Evolutionary conservation across 2,888 invertebrate species (phyloP).

Genomic region (Lasioglossum leucozonium): DNA sequence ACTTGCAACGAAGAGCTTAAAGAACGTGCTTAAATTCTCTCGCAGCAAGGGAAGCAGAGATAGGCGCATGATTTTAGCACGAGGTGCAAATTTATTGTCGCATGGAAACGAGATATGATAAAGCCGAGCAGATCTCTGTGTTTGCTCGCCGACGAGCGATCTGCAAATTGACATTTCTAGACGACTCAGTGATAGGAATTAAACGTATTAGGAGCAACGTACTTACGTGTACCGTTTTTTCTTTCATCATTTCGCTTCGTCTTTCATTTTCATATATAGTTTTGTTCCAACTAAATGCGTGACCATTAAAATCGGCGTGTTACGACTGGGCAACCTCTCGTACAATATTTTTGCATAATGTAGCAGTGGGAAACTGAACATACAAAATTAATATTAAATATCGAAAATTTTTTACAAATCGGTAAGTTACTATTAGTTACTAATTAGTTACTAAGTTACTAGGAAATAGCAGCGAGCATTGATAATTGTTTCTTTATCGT

Average conservation of each 20-base stretch:
- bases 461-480: background rate
- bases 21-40: constrained; percentile 40
- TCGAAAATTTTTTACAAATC: no score
- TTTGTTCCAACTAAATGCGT: no score
- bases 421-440: no score
- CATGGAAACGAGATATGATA: constrained; percentile 68
- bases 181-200: constrained; percentile 63
- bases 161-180: constrained; percentile 73
- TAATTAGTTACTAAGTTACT: no score
- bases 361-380: no score
- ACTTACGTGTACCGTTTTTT: background rate
- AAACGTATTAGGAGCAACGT: constrained; percentile 51
- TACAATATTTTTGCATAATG: no score
- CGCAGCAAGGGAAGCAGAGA: constrained; percentile 32
- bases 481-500: constrained; percentile 22
- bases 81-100: constrained; percentile 67
- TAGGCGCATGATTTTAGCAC: constrained; percentile 57
- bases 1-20: constrained; percentile 3
- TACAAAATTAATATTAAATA: no score
- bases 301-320: no score
- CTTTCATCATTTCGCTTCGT: background rate
- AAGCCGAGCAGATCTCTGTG: constrained; percentile 53
- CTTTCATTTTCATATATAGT: background rate
- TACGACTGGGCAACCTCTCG: no score
- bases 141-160: constrained; percentile 64